Base-by-base conservation (phyloP, 2,888 invertebrate genomes). In the Polietes domitor region DNA sequence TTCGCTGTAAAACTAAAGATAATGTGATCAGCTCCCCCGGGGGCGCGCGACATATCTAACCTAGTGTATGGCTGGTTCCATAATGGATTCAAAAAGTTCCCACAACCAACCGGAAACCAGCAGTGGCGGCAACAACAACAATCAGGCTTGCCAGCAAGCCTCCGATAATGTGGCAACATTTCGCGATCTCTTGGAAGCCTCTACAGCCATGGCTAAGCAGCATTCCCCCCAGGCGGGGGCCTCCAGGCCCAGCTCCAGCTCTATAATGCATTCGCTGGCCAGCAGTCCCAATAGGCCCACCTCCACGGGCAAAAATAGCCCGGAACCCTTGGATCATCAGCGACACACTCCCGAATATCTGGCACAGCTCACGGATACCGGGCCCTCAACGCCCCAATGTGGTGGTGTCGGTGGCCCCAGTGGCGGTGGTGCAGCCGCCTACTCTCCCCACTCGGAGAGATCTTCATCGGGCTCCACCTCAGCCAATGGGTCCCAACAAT, bases 401-500 rank as follows among this genome's bases (percentile, higher is more conserved):
- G 83, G 65, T 21, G 24, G 15, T 1, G n/a, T n/a, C 50, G 50
- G 55, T 10, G 5, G 21, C 12, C 3, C 47, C 12, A 10, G 3
- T 19, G 5, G 21, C 24, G 12, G 37, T 26, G 74, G 73, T 24
- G 76, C 86, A 7, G 85, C 87, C 32, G 70, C 82, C 0, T 77
- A 50, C 6, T 85, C 86, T 2, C 86, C 87, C 0, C 85, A 82
- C 28, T 87, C 87, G 9, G 85, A 85, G 7, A 75, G 82, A 17
- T 86, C 87, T 0, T 86, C 87, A 0, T 79, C 85, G 5, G 86
- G 72, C 5, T 86, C 85, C 0, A 78, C 86, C 1, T 79, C 87
- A 6, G 86, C 78, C 19, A 85, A 83, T 24, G 80, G 85, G 24
- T 88, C 89, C n/a, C 97, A 97, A 93, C 97, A 97, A 92, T 97